These are phyloP conservation scores for Xiphorhynchus erythropygius DNA, from an alignment of 2,797 vertebrate genomes.

Conservation along the genomic window DNA sequence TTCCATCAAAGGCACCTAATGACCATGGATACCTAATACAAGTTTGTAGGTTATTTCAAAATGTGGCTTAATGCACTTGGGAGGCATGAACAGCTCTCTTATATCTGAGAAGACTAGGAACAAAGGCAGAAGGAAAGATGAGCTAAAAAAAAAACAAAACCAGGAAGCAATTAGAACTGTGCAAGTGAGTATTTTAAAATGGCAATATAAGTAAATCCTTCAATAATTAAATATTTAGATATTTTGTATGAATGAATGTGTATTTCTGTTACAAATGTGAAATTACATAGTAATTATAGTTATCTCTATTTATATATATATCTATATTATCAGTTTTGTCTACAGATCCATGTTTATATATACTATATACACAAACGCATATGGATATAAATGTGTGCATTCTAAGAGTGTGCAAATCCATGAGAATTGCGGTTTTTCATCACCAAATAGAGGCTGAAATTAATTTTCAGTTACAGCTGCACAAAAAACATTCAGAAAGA, in stretches of 20 bases:
- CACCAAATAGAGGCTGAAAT: neutral
- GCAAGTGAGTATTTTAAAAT: neutral
- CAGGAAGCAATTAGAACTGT: neutral
- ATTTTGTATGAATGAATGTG: neutral
- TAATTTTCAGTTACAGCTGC: neutral
- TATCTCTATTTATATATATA: neutral
- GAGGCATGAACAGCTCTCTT: neutral
- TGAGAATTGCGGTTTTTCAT: neutral
- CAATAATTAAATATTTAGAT: neutral
- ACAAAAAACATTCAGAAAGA: neutral
- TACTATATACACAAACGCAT: neutral
- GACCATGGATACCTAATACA: neutral
- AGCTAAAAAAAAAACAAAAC: neutral
- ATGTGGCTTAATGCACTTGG: neutral
- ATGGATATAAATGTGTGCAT: neutral
- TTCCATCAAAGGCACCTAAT: conserved; percentile 3
- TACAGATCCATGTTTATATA: neutral
- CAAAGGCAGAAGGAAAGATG: neutral
- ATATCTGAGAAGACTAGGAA: neutral
- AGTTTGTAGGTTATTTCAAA: neutral
- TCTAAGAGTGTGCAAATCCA: neutral
- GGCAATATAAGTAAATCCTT: neutral
- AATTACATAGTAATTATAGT: neutral
- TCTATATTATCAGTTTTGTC: neutral
- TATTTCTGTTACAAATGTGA: neutral